Evolutionary conservation across 2,113 vertebrate species (phyloP), one percentile per base, ranked within the genome.

Genomic region (Tichodroma muraria): DNA sequence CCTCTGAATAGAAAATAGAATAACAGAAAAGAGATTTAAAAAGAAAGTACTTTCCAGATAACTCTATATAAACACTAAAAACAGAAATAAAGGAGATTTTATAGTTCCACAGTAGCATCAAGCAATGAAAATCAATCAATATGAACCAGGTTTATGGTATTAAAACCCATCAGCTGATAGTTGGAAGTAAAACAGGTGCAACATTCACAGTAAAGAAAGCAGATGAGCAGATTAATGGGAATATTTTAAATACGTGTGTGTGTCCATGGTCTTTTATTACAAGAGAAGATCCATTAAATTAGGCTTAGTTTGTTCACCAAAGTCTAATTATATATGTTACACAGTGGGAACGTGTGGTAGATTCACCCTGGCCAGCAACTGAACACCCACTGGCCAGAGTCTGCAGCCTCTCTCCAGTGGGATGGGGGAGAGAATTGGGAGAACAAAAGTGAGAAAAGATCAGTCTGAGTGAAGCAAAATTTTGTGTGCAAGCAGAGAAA

Each of bases 61-160:
- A 54, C 53, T 95, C 54, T 83, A 24, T 68, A 63, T 86, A 68
- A 49, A 59, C 86, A 70, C 49, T 96, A 88, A 96, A 94, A 92
- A 5, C 57, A 79, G 94, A 93, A 81, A 92, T 95, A 85, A 92
- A 80, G 42, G 31, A 76, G 33, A 80, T 91, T 91, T 92, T 35
- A 35, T 69, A 80, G 78, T 90, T 91, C 91, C 64, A 66, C 60
- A 76, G 60, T 72, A 80, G 71, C 66, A 91, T 73, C 89, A 66
- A 88, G 50, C 89, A 82, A n/a, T 91, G 81, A 94, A 89, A 92
- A 81, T 78, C 84, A 87, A 61, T 94, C 73, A 37, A 1, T 94
- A 18, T 91, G 76, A 88, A 81, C 52, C 63, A 85, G 60, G 56
- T 78, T 96, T 45, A 24, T 37, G n/a, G 31, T 85, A 52, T 75